Evolutionary conservation across 2,113 vertebrate genomes (phyloP).

Genomic region (Mesembrinibis cayennensis): DNA sequence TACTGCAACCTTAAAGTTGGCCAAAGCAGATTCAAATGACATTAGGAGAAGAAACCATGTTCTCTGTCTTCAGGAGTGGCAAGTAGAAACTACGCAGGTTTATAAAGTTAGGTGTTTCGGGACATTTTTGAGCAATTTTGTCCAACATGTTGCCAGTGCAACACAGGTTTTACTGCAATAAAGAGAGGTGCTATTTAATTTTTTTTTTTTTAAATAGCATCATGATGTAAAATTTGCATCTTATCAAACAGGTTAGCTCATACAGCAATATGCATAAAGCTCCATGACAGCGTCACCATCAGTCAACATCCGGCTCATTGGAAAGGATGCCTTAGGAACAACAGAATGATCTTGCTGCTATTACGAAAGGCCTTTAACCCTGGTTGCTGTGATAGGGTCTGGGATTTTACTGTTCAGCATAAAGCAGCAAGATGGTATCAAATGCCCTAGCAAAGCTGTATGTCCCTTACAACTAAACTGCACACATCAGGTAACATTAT

Average conservation of each 20-base stretch:
- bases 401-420: background rate
- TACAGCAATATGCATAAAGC: accelerated
- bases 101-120: background rate
- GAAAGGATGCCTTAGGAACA: background rate
- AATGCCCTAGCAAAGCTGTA: background rate
- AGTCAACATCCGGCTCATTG: background rate
- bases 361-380: background rate
- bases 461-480: background rate
- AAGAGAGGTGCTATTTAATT: background rate
- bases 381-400: background rate
- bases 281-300: background rate
- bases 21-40: background rate
- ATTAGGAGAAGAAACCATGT: background rate
- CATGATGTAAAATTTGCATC: background rate
- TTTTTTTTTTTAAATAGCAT: background rate
- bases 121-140: background rate
- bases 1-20: background rate
- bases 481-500: background rate
- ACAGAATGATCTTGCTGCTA: background rate
- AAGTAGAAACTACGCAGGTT: background rate
- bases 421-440: background rate
- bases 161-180: background rate
- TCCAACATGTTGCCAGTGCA: background rate
- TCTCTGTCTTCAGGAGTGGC: background rate
- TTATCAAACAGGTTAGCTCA: background rate